Evolutionary conservation across 37 sponge, comb jelly and placozoan species (phyloP), one percentile per base, ranked within the genome.

Genomic region (Haliclona indistincta): DNA sequence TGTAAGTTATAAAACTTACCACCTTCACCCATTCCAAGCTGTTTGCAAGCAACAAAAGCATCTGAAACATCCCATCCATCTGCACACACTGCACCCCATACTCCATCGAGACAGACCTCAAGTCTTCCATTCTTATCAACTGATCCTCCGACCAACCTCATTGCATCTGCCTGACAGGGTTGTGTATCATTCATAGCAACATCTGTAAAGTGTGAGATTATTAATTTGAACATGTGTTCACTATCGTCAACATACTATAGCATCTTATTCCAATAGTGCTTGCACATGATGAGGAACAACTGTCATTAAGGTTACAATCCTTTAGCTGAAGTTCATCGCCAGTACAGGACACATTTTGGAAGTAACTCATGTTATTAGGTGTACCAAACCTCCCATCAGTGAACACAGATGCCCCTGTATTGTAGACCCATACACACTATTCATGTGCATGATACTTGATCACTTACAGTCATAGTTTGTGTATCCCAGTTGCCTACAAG

Each of bases 51-150:
- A 8, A 58, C 60, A 7, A 58, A 26, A n/a, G 60, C 60, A 58
- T 58, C 60, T 25, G 28, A 6, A 7, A 6, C n/a, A 26, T 58
- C 28, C 60, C 60, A 58, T 7, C 6, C 28, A 58, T 58, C 60
- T n/a, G 60, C 11, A 20, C 60, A 58, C 23, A 58, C 60, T 58
- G 23, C 60, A 20, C 60, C n/a, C 60, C 60, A 58, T n/a, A 58
- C 60, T 25, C 60, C 60, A 20, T 8, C 13, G 6, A 58, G 11
- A 20, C 60, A 58, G 7, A 58, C 25, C 28, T 58, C 60, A 58
- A 58, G 6, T 7, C 60, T 8, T 7, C 60, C 60, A 7, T 58
- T 26, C n/a, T 58, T 20, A 58, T 20, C 60, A 25, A 58, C 28
- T 6, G 22, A 7, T 25, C 60, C 60, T n/a, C 25, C 25, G 6